A percentile compares a stretch with the other conserved stretches of the same genome.
These are phyloP conservation scores for Heterodera carotae DNA, from an alignment of 1,140 invertebrate species.

Conservation along the genomic window DNA sequence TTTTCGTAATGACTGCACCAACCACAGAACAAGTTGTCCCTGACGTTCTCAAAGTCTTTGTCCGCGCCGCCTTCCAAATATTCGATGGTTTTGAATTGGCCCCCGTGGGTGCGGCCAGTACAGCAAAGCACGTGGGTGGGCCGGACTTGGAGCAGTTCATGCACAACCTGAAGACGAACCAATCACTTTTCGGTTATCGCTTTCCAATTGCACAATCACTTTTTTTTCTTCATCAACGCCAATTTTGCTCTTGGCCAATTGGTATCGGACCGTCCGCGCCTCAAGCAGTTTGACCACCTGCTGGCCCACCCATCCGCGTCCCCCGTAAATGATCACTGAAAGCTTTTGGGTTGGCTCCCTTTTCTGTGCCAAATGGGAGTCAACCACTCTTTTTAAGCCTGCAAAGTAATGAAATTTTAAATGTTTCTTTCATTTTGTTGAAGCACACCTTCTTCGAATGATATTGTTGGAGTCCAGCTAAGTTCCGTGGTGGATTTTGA, in stretches of 20 bases:
- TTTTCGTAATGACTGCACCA: conserved; percentile 19
- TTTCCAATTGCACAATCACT: conserved; percentile 35
- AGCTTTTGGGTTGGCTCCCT: conserved; percentile 46
- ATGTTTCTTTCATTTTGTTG: conserved; percentile 18
- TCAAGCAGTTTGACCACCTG: conserved; percentile 52
- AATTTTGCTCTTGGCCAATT: conserved; percentile 47
- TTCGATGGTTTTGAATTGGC: conserved; percentile 61
- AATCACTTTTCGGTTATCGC: background rate
- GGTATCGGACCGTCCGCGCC: conserved; percentile 37
- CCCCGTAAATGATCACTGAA: conserved; percentile 62
- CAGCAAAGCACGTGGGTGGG: conserved; percentile 62
- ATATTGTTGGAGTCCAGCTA: conserved; percentile 62
- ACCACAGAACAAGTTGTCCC: conserved; percentile 60
- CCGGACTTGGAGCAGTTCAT: conserved; percentile 48
- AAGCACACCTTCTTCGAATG: conserved; percentile 63
- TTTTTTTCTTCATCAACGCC: conserved; percentile 52
- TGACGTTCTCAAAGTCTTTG: conserved; percentile 58
- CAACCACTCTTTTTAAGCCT: conserved; percentile 56
- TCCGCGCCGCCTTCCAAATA: conserved; percentile 64
- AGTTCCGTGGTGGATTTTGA: conserved; percentile 61
- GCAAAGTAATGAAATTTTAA: conserved; percentile 17
- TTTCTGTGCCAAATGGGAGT: conserved; percentile 44
- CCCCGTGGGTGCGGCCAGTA: conserved; percentile 63
- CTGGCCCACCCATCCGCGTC: conserved; percentile 62
- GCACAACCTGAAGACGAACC: conserved; percentile 42